Conservation (phyloP, 2,797 vertebrate genomes). For the Microctenopoma lineatum region DNA sequence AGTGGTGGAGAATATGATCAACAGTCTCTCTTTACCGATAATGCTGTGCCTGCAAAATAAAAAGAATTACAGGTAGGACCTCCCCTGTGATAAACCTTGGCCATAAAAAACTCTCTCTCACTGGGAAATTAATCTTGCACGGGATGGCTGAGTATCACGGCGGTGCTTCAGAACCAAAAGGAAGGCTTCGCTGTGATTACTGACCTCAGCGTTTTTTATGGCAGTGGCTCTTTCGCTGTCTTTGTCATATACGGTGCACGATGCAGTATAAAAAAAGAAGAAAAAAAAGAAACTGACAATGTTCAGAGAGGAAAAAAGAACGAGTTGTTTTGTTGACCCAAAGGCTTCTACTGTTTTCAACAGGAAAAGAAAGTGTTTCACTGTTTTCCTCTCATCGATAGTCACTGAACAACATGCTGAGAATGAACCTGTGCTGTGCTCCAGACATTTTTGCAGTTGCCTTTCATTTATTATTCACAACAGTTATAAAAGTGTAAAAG, state of each 20-base stretch:
- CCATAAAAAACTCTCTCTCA: constrained; percentile 66
- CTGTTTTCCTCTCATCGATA: constrained; percentile 41
- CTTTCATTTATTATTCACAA: constrained; percentile 76
- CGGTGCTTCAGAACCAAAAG: constrained; percentile 64
- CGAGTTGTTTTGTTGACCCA: constrained; percentile 64
- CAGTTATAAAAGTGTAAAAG: constrained; percentile 69
- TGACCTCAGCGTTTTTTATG: constrained; percentile 61
- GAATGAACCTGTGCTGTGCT: constrained; percentile 46
- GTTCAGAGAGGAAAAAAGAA: constrained; percentile 37
- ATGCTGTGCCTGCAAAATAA: constrained; percentile 58
- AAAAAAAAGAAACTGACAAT: constrained; percentile 41
- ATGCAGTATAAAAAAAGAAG: constrained; percentile 54
- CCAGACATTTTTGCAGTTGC: constrained; percentile 46
- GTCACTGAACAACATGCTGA: constrained; percentile 49
- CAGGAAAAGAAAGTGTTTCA: constrained; percentile 13
- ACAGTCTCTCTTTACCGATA: constrained; percentile 70
- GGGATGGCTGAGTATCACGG: constrained; percentile 70
- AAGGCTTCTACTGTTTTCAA: constrained; percentile 41
- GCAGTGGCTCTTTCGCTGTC: constrained; percentile 25
- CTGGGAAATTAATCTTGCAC: constrained; percentile 72
- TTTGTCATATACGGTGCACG: constrained; percentile 42
- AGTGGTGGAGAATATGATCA: constrained; percentile 71
- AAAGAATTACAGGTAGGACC: constrained; percentile 60
- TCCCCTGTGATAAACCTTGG: constrained; percentile 61
- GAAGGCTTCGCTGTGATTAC: constrained; percentile 46